These are phyloP conservation scores for Drosophila pegasa DNA, from an alignment of 2,888 invertebrate genomes.

Conservation along the genomic window DNA sequence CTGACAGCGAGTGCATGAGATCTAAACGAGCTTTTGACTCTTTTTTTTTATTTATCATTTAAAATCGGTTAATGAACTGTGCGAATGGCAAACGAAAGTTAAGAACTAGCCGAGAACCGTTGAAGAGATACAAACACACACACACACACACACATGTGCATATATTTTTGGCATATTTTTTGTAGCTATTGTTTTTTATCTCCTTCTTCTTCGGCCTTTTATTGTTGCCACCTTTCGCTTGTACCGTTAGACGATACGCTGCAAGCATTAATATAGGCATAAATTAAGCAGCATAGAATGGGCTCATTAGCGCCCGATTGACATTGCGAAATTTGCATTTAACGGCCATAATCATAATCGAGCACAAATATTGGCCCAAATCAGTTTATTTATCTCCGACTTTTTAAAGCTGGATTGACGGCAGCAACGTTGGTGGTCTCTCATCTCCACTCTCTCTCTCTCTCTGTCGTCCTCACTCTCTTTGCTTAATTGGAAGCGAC, in stretches of 20 bases:
- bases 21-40: conserved; percentile 28
- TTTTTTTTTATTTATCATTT: conserved; percentile 60
- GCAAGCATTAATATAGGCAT: conserved; percentile 41
- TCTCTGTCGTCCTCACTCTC: not conserved
- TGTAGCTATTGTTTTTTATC: conserved; percentile 6
- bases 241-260: conserved; percentile 62
- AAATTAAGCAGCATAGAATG: conserved; percentile 56
- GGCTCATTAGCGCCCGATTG: conserved; percentile 68
- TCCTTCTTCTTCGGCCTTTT: conserved; percentile 24
- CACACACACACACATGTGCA: not conserved
- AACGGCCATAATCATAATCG: conserved; percentile 60
- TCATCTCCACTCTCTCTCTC: conserved; percentile 3
- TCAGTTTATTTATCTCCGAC: conserved; percentile 10
- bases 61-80: conserved; percentile 77
- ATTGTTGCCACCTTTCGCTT: conserved; percentile 74
- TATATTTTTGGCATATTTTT: not conserved
- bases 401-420: conserved; percentile 1
- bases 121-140: conserved; percentile 30
- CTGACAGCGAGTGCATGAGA: conserved; percentile 20
- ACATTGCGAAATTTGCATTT: conserved; percentile 63
- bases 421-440: conserved; percentile 56
- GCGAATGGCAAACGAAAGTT: conserved; percentile 58
- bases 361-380: conserved; percentile 50
- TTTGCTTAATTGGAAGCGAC: conserved; percentile 71
- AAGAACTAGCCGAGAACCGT: conserved; percentile 46